Conservation (phyloP, 2,113 vertebrate species). For the Crocuta crocuta region DNA sequence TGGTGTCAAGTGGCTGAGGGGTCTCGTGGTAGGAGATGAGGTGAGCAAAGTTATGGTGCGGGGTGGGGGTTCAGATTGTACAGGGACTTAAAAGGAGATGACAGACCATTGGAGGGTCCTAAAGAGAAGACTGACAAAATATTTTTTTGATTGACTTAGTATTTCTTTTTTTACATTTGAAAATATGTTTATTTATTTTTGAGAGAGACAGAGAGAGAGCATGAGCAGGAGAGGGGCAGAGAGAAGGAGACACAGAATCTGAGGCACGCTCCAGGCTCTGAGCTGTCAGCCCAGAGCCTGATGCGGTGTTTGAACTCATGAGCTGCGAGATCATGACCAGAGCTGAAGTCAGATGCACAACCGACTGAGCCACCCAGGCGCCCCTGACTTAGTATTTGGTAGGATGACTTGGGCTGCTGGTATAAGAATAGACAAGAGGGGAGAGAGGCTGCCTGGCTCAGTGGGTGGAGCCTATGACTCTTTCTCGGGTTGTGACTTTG, state of each 20-base stretch:
- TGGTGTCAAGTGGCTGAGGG: background rate
- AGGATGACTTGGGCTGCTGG: background rate
- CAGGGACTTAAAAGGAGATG: background rate
- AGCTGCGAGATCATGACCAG: too few relatives aligned
- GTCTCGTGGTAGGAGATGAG: background rate
- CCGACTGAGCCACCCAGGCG: too few relatives aligned
- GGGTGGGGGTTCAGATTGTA: background rate
- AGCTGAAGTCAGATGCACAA: too few relatives aligned
- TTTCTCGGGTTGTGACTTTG: background rate
- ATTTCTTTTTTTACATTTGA: background rate
- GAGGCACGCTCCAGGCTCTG: too few relatives aligned
- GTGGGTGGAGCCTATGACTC: background rate
- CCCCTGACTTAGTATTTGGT: background rate
- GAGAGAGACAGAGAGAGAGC: too few relatives aligned
- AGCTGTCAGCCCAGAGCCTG: too few relatives aligned
- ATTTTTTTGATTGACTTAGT: background rate
- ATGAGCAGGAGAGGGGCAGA: too few relatives aligned
- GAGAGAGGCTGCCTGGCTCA: background rate
- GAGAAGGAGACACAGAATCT: too few relatives aligned
- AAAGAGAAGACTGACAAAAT: background rate
- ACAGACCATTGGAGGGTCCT: background rate
- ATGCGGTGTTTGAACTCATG: too few relatives aligned
- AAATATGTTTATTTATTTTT: too few relatives aligned
- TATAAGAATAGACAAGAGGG: background rate
- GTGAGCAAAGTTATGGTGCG: background rate